Base-by-base conservation (phyloP, 2,113 vertebrate genomes). In the Trochalopteron elliotii region DNA sequence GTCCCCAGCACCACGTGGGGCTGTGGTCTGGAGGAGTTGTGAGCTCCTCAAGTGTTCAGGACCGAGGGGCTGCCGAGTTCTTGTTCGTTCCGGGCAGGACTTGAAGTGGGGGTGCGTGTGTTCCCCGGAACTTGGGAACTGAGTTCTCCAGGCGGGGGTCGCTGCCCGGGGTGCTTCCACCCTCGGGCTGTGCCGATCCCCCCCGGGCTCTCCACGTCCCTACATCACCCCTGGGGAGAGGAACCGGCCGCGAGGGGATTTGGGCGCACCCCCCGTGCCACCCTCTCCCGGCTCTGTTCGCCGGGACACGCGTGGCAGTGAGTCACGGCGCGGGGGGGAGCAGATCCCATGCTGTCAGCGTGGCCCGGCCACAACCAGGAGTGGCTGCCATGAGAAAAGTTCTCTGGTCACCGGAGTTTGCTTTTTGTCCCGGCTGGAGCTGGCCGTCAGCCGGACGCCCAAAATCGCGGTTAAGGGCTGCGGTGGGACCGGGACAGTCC, bases 241-340 rank as follows among this genome's bases (percentile, higher is more conserved):
- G 7, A 39, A 11, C 28, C 2, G 35, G 7, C 37, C 13, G 9
- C 5, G 31, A 42, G 10, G 25, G 25, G 20, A 8, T 33, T 12
- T 13, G 24, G 24, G 40, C 31, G 9, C 1, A 8, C 11, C 17
- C 21, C 7, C 5, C 1, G 6, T 56, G 57, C 25, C 30, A 0
- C 7, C 9, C 4, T 31, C 8, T 40, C 30, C 16, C 13, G 40
- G 28, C 7, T 78, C 5, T 45, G 19, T 5, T 47, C 1, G 16
- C 42, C 14, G 49, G 57, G 75, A 49, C 35, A 42, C 57, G 50
- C 76, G 35, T 72, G 85, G 67, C 5, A 22, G 9, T 42, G 85
- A 79, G 40, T 79, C 85, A 71, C n/a, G 65, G 49, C 28, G 4
- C 10, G 50, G 40, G 40, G 1, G 21, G 22, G 9, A 9, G 40